phyloP scores from a whole-genome alignment of 2,888 invertebrate species.

The Asteroscopus sphinx region DNA sequence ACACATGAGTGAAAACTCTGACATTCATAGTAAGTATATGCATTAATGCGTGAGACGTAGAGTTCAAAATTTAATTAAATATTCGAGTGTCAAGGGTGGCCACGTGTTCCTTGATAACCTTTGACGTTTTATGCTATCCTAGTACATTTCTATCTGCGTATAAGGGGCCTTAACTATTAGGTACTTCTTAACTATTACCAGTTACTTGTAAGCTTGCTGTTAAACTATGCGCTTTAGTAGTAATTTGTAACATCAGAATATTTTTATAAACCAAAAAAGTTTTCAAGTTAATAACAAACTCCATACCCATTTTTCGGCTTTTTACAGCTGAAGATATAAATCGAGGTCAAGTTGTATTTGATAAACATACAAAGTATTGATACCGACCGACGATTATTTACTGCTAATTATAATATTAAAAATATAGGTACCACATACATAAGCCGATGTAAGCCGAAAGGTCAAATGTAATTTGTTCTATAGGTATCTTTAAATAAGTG shows the following conservation, averaged over 20 bases:
- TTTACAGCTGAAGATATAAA: neutral
- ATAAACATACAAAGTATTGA: neutral
- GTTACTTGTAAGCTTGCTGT: too few relatives aligned
- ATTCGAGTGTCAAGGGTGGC: conserved; percentile 22
- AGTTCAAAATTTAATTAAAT: conserved; percentile 19
- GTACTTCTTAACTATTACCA: too few relatives aligned
- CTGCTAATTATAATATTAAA: conserved; percentile 3
- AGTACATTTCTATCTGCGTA: conserved; percentile 18
- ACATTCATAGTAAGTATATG: conserved; percentile 3
- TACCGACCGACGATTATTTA: neutral
- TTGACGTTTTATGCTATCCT: conserved; percentile 27
- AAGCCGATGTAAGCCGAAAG: too few relatives aligned
- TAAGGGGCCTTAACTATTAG: neutral
- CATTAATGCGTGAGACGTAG: neutral
- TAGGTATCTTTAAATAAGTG: too few relatives aligned
- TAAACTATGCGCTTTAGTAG: too few relatives aligned
- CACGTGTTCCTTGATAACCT: conserved; percentile 44
- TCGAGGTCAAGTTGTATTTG: neutral
- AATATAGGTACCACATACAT: neutral
- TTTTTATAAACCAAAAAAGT: too few relatives aligned
- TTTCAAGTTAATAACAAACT: too few relatives aligned
- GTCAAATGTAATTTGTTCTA: too few relatives aligned
- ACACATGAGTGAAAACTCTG: conserved; percentile 3
- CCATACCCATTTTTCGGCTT: too few relatives aligned
- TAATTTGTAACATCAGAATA: too few relatives aligned